Conservation (phyloP, 2,113 vertebrate genomes). For the Pomatostomus ruficeps region DNA sequence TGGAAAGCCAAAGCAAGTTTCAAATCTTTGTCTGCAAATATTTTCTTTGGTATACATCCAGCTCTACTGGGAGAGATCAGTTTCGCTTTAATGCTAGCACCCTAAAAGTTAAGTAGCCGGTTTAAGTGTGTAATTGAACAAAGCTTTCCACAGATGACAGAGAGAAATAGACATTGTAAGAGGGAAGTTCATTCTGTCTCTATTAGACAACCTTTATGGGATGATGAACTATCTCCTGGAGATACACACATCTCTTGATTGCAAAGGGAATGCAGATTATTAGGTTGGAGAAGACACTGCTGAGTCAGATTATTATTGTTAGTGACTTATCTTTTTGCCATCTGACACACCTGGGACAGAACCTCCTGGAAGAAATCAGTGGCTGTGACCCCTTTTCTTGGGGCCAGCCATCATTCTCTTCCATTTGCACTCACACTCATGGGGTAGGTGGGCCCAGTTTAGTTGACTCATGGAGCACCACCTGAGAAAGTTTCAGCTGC, state of each 20-base stretch:
- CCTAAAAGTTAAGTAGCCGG: background rate
- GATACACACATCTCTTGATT: background rate
- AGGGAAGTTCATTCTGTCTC: background rate
- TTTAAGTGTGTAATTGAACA: background rate
- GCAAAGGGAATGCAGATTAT: background rate
- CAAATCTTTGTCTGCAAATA: background rate
- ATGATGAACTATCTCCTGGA: background rate
- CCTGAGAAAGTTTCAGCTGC: background rate
- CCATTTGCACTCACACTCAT: background rate
- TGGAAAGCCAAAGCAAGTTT: background rate
- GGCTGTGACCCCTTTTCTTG: background rate
- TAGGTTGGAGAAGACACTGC: background rate
- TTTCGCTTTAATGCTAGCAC: background rate
- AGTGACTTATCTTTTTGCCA: background rate
- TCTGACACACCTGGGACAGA: background rate
- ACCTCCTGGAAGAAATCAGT: background rate
- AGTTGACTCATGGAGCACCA: background rate
- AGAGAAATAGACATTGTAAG: background rate
- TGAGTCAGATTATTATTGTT: background rate
- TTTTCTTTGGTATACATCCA: conserved; percentile 6
- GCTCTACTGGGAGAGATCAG: background rate
- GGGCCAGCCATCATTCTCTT: background rate
- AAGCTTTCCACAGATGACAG: background rate
- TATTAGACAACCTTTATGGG: background rate
- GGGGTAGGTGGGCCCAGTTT: background rate